These are phyloP conservation scores for Flexamia atlantica DNA, from an alignment of 2,888 invertebrate genomes.

Conservation along the genomic window DNA sequence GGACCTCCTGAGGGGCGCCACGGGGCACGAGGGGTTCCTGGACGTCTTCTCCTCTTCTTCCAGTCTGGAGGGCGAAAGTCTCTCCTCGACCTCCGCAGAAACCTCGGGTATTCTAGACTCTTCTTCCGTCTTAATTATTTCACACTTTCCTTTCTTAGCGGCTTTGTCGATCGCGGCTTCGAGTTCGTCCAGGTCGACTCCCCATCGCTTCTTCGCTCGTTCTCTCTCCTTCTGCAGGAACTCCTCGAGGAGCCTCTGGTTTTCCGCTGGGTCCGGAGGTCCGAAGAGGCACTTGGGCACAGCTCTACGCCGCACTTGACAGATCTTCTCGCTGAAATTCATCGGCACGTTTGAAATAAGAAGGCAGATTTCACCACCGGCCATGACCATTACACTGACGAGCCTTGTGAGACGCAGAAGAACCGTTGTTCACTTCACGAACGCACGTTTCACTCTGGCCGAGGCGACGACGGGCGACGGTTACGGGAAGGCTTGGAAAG, in stretches of 20 bases:
- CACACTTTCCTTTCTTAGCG: not conserved
- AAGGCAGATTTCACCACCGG: constrained; percentile 50
- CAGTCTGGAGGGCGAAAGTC: not conserved
- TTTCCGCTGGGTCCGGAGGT: constrained; percentile 53
- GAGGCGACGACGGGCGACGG: too few species aligned
- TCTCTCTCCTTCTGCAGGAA: constrained; percentile 40
- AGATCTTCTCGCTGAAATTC: constrained; percentile 32
- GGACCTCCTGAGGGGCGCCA: not conserved
- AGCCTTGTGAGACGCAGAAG: not conserved
- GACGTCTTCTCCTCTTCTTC: not conserved
- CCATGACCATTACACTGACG: constrained; percentile 37
- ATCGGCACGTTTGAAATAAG: not conserved
- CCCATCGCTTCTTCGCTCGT: constrained; percentile 34
- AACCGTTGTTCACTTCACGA: constrained; percentile 26
- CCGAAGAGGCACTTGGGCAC: constrained; percentile 60
- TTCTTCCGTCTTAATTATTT: not conserved
- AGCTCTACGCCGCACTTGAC: constrained; percentile 4
- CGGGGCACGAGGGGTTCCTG: constrained; percentile 25
- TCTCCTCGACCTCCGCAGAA: constrained; percentile 19
- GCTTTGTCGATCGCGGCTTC: constrained; percentile 32
- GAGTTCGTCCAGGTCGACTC: constrained; percentile 37
- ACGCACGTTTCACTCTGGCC: constrained; percentile 10
- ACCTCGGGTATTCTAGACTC: constrained; percentile 21
- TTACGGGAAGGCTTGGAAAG: constrained; percentile 27
- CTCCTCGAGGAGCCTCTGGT: constrained; percentile 52